Evolutionary conservation across 2,113 vertebrate species (phyloP).

Genomic region (Ciconia stormi): DNA sequence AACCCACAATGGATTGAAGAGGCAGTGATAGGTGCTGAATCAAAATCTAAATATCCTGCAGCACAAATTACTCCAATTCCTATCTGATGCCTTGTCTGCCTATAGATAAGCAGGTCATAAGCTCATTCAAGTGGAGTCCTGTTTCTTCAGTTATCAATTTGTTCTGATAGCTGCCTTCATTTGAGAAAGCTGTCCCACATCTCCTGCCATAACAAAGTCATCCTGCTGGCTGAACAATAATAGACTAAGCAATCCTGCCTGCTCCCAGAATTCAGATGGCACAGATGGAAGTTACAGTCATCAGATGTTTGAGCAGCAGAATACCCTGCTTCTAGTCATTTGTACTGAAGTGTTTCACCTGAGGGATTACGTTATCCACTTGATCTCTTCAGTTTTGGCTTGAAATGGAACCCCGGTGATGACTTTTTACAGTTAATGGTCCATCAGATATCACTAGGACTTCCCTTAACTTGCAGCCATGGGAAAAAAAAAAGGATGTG

Average conservation of each 20-base stretch:
- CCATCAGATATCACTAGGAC: background rate
- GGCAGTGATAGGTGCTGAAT: background rate
- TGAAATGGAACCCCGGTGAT: background rate
- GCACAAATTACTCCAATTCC: background rate
- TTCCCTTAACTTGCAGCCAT: background rate
- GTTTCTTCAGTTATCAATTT: background rate
- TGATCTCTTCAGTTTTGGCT: background rate
- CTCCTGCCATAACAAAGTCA: background rate
- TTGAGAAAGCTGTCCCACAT: background rate
- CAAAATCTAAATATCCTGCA: background rate
- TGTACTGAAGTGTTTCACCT: constrained; percentile 15
- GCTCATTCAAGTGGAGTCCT: background rate
- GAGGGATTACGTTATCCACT: background rate
- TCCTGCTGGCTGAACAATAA: constrained; percentile 1
- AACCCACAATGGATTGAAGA: background rate
- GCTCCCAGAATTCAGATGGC: constrained; percentile 17
- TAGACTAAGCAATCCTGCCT: background rate
- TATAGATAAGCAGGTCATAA: background rate
- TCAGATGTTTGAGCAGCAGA: constrained; percentile 14
- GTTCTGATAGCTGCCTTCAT: background rate
- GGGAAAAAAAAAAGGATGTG: rapidly evolving
- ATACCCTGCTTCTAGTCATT: background rate
- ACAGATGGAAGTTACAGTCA: background rate
- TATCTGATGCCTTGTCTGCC: background rate
- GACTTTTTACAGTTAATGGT: background rate